Percentiles rank a stretch among this genome's conserved stretches.
Evolutionary conservation across 2,888 invertebrate species (phyloP).

Genomic region (Charanyca ferruginea): DNA sequence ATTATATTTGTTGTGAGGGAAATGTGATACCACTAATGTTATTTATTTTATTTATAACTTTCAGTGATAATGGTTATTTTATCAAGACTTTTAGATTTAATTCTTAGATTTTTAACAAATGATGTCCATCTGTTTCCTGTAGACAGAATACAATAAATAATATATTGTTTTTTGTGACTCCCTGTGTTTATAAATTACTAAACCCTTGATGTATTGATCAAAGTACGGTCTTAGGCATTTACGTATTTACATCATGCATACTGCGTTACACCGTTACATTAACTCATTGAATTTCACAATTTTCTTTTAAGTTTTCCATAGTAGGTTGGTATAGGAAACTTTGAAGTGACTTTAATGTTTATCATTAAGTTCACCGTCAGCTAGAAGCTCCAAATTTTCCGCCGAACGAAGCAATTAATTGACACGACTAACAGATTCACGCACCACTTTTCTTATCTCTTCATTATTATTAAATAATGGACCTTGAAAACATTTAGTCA

Average conservation of each 20-base stretch:
- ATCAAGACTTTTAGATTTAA: conserved; percentile 58
- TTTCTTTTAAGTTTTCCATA: neutral
- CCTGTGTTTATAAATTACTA: neutral
- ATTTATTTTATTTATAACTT: conserved; percentile 62
- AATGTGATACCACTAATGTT: conserved; percentile 59
- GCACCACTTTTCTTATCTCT: conserved; percentile 31
- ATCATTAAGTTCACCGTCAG: neutral
- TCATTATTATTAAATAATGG: neutral
- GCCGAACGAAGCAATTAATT: conserved; percentile 11
- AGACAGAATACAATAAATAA: conserved; percentile 53
- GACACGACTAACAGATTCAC: conserved; percentile 5
- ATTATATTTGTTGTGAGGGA: conserved; percentile 49
- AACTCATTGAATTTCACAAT: neutral
- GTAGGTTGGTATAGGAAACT: neutral
- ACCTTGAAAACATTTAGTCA: conserved; percentile 21
- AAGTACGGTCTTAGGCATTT: neutral
- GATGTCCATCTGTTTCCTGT: conserved; percentile 46
- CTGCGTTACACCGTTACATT: neutral
- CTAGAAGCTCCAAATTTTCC: conserved; percentile 1
- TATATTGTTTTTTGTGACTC: conserved; percentile 12
- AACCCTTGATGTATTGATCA: neutral
- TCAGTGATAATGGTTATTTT: conserved; percentile 38
- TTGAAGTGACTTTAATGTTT: conserved; percentile 4
- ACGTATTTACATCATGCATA: neutral
- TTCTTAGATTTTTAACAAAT: conserved; percentile 45